phyloP scores from a whole-genome alignment of 2,888 invertebrate species.

The Plutella xylostella region DNA sequence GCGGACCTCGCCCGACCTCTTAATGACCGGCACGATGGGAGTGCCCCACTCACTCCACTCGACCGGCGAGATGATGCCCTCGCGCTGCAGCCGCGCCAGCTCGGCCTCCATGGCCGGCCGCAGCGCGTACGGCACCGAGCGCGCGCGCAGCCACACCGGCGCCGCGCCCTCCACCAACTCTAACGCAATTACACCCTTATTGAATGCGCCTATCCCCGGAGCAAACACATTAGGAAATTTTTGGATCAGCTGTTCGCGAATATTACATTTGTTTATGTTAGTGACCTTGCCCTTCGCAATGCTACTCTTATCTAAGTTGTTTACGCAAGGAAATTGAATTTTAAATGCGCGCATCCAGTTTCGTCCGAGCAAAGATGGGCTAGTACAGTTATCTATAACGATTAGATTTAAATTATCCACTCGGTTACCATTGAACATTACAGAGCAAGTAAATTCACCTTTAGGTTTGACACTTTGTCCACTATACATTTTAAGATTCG shows the following conservation, averaged over 20 bases:
- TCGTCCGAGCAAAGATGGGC: slow-evolving; percentile 8
- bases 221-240: too few relatives aligned
- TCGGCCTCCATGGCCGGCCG: slow-evolving; percentile 7
- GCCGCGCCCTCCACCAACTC: slow-evolving; percentile 4
- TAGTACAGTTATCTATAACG: slow-evolving; percentile 2
- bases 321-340: slow-evolving; percentile 1
- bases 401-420: slow-evolving; percentile 5
- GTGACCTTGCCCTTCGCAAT: background rate
- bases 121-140: slow-evolving; percentile 9
- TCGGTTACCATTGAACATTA: background rate
- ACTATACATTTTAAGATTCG: background rate
- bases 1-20: slow-evolving; percentile 13
- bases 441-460: too few relatives aligned
- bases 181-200: slow-evolving; percentile 4
- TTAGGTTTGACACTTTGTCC: too few relatives aligned
- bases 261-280: background rate
- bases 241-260: too few relatives aligned
- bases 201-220: slow-evolving; percentile 9
- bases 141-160: slow-evolving; percentile 13
- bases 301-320: background rate
- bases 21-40: slow-evolving; percentile 12
- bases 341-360: slow-evolving; percentile 11
- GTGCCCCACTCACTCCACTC: slow-evolving; percentile 15
- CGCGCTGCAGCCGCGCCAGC: slow-evolving; percentile 5
- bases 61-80: slow-evolving; percentile 10